Evolutionary conservation across 2,113 vertebrate genomes (phyloP), one percentile per base, ranked within the genome.

Genomic region (Rhabdomys dilectus): DNA sequence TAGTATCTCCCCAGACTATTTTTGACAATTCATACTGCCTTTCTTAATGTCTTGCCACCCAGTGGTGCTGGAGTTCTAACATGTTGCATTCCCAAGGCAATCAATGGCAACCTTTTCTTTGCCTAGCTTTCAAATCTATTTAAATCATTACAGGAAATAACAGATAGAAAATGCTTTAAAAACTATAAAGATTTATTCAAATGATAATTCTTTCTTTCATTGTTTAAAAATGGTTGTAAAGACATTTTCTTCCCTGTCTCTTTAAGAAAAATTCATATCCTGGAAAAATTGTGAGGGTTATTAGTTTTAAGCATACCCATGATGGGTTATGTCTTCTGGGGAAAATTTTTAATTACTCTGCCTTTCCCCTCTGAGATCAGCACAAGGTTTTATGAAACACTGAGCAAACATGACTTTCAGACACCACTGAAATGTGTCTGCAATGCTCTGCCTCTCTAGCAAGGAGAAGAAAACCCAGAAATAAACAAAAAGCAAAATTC

Each of bases 341-440:
- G 93, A 94, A 92, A 81, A 45, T 88, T 21, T 86, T 88, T 94
- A 72, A 95, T 95, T 96, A 77, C 22, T 94, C 36, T 94, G 24
- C 1, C 34, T 90, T 53, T 66, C 1, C 0, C 24, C 72, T 10
- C 17, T 13, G 60, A 75, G 34, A 95, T 13, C 72, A 21, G 64
- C 39, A 89, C 39, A 72, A 60, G 26, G 36, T 53, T 94, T 96
- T 80, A 64, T 75, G 64, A 91, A 96, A 93, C 36, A 81, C 31
- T 73, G 4, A 77, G 26, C 89, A 96, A 94, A 93, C 26, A 29
- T 34, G 21, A 91, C 56, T 96, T 82, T 78, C 42, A 82, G 45
- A 77, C 24, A 64, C 45, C 12, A 70, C 36, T 68, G 10, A 89
- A 89, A 81, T 66, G 78, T 73, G 10, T 21, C 42, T 36, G 66